These are phyloP conservation scores for Darevskia mixta DNA, from an alignment of 2,797 vertebrate species.

Conservation along the genomic window DNA sequence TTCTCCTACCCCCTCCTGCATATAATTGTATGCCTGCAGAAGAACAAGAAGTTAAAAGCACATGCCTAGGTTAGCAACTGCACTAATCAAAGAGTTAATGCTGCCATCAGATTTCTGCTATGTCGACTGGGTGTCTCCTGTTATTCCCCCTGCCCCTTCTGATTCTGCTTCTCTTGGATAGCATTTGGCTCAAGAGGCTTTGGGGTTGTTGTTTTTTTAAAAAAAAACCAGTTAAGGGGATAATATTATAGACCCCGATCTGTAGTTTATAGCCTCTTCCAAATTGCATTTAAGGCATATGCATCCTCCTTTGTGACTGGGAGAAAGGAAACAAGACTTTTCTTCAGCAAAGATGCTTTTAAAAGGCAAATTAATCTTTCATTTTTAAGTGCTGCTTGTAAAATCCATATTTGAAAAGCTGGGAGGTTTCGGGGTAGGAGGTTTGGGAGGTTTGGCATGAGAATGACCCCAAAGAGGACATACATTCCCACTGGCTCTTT, in stretches of 20 bases:
- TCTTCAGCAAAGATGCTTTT: slow-evolving; percentile 23
- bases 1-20: neutral
- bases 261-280: neutral
- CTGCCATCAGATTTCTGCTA: neutral
- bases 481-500: neutral
- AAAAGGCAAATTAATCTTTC: slow-evolving; percentile 10
- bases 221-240: slow-evolving; percentile 22
- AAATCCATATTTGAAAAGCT: neutral
- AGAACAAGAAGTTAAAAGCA: neutral
- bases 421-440: too few species aligned
- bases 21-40: neutral
- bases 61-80: neutral
- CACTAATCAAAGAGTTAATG: neutral
- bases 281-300: neutral
- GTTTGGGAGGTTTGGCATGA: neutral
- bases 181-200: slow-evolving; percentile 1
- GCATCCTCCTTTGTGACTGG: slow-evolving; percentile 50
- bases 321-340: slow-evolving; percentile 36
- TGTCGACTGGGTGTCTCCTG: neutral
- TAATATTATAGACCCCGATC: neutral
- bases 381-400: neutral
- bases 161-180: neutral
- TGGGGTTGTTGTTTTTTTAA: slow-evolving; percentile 57
- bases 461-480: neutral
- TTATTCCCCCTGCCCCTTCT: neutral